Evolutionary conservation across 2,113 vertebrate species (phyloP).

Genomic region (Phyllopteryx taeniolatus): DNA sequence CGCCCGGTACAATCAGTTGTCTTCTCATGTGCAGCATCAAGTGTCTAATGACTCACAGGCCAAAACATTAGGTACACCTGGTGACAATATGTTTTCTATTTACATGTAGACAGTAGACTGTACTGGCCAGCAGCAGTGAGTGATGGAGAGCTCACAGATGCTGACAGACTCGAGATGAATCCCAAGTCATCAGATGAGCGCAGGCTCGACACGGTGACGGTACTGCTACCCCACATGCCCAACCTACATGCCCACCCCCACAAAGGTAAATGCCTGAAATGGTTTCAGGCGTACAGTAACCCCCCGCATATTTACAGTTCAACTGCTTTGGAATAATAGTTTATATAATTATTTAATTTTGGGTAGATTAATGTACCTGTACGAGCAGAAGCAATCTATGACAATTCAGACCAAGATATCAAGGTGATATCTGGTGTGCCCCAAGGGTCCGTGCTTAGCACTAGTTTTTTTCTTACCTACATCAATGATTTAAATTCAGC

Average conservation of each 20-base stretch:
- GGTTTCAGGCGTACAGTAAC: background rate
- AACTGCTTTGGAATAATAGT: too few species aligned
- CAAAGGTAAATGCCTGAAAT: constrained; percentile 72
- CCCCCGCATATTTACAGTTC: background rate
- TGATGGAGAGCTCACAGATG: constrained; percentile 55
- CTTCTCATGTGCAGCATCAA: background rate
- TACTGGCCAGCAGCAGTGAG: constrained; percentile 74
- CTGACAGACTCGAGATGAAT: constrained; percentile 39
- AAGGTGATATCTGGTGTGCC: background rate
- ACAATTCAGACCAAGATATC: too few species aligned
- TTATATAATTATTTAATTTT: too few species aligned
- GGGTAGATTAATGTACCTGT: too few species aligned
- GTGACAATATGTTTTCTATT: background rate
- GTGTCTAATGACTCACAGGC: background rate
- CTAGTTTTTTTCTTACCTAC: background rate
- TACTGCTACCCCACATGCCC: constrained; percentile 70
- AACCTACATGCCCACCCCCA: constrained; percentile 74
- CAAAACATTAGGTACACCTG: background rate
- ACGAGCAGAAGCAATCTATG: too few species aligned
- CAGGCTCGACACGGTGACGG: background rate
- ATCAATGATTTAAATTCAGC: too few species aligned
- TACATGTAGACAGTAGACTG: constrained; percentile 62
- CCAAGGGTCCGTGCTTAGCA: background rate
- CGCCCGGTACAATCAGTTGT: constrained; percentile 37
- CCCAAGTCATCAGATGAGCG: constrained; percentile 48